A percentile compares a stretch with the other conserved stretches of the same genome.
Conservation (phyloP, 2,113 vertebrate species). For the Strigops habroptila region DNA sequence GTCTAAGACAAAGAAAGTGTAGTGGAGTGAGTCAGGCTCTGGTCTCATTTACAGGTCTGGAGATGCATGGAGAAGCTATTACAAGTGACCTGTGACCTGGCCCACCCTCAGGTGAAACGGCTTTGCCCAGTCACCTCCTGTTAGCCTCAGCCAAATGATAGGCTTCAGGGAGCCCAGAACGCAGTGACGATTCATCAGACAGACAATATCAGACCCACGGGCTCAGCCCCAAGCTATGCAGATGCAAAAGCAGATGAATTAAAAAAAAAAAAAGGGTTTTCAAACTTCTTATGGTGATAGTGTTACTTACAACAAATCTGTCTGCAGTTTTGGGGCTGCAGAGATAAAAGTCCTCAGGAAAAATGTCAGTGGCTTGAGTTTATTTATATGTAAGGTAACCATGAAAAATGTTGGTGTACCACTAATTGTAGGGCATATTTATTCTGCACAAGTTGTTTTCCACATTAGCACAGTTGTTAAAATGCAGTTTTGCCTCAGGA, state of each 20-base stretch:
- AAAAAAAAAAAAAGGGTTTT: conserved; percentile 50
- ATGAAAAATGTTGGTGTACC: conserved; percentile 54
- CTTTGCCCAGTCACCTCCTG: conserved; percentile 75
- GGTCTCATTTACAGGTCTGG: conserved; percentile 77
- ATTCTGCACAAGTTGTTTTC: conserved; percentile 68
- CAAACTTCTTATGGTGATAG: conserved; percentile 69
- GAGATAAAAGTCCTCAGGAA: conserved; percentile 60
- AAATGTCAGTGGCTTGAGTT: conserved; percentile 61
- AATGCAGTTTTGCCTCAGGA: conserved; percentile 63
- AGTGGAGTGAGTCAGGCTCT: conserved; percentile 74
- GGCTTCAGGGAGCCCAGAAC: conserved; percentile 46
- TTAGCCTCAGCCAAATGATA: conserved; percentile 75
- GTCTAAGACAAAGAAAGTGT: conserved; percentile 68
- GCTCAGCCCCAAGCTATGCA: conserved; percentile 72
- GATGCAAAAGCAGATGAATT: conserved; percentile 72
- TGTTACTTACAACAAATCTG: conserved; percentile 69
- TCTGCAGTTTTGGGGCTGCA: conserved; percentile 58
- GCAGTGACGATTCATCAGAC: conserved; percentile 53
- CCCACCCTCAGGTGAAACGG: conserved; percentile 81
- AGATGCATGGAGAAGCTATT: conserved; percentile 80
- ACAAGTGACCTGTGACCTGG: conserved; percentile 78
- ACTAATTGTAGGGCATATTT: conserved; percentile 75
- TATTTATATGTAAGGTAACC: conserved; percentile 65
- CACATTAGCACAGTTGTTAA: conserved; percentile 65
- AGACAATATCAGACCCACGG: conserved; percentile 60